A percentile compares a stretch with the other conserved stretches of the same genome.
Evolutionary conservation across 2,888 invertebrate genomes (phyloP).

Genomic region (Lepidocyrtinus sp.): DNA sequence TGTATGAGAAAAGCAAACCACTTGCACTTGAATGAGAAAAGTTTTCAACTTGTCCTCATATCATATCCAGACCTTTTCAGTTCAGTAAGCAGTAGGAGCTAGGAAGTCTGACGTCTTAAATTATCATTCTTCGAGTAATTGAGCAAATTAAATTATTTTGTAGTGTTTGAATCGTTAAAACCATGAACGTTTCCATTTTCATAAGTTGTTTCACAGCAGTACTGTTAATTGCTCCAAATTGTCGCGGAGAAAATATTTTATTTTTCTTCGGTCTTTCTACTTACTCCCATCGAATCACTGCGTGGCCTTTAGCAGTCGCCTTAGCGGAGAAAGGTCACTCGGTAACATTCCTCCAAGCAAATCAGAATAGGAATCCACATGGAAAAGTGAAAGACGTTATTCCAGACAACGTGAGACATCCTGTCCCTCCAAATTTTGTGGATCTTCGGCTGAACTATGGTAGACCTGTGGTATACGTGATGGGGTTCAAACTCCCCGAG

Average conservation of each 20-base stretch:
- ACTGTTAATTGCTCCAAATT: not conserved
- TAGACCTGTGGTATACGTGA: not conserved
- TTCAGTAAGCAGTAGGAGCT: too few species aligned
- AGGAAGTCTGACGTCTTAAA: too few species aligned
- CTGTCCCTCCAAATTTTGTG: conserved; percentile 29
- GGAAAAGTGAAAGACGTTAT: conserved; percentile 52
- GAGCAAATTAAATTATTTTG: too few species aligned
- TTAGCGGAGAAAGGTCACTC: conserved; percentile 57
- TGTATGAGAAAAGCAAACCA: too few species aligned
- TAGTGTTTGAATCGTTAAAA: too few species aligned
- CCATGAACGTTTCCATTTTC: too few species aligned
- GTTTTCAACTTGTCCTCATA: too few species aligned
- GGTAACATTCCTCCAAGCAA: conserved; percentile 52
- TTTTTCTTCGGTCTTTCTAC: conserved; percentile 65
- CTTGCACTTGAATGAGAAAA: too few species aligned
- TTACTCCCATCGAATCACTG: conserved; percentile 60
- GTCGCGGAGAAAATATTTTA: conserved; percentile 51
- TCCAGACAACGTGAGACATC: not conserved
- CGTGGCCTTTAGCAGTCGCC: conserved; percentile 56
- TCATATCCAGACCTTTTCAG: too few species aligned
- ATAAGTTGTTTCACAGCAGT: too few species aligned
- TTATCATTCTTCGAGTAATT: too few species aligned
- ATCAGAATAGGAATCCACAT: conserved; percentile 49
- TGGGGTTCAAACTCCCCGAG: conserved; percentile 36
- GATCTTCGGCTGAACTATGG: conserved; percentile 41